phyloP scores from a whole-genome alignment of 2,797 vertebrate genomes.

The Mormyrops boulengeri region DNA sequence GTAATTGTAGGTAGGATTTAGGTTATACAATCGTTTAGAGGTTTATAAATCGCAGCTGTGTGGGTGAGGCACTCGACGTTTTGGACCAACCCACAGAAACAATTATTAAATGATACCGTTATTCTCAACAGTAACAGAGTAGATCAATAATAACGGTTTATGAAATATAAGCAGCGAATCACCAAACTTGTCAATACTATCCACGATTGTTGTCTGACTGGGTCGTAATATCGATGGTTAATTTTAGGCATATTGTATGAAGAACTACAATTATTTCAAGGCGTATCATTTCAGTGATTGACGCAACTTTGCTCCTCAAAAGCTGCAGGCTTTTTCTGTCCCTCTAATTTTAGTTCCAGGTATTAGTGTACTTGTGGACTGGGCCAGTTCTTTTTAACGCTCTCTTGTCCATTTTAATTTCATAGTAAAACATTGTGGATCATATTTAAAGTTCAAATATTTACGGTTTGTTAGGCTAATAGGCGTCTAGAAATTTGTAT shows the following conservation, averaged over 20 bases:
- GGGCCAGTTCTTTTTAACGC: background rate
- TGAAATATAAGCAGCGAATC: background rate
- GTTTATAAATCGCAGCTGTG: background rate
- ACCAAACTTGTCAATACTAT: background rate
- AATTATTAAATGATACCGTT: conserved; percentile 6
- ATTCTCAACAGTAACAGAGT: background rate
- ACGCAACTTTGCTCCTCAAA: conserved; percentile 1
- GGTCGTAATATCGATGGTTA: background rate
- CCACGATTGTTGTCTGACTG: background rate
- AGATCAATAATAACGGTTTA: background rate
- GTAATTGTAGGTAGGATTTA: background rate
- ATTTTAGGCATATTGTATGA: background rate
- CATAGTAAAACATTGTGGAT: background rate
- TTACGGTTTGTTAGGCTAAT: background rate
- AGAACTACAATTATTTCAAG: background rate
- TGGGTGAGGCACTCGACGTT: background rate
- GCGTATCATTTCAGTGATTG: background rate
- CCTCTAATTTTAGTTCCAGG: background rate
- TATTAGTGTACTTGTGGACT: background rate
- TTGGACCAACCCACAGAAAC: conserved; percentile 9
- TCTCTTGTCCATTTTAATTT: background rate
- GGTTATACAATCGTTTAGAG: background rate
- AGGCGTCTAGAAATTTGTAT: background rate
- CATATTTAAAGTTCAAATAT: background rate
- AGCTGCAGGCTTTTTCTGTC: background rate